phyloP scores from a whole-genome alignment of 2,113 vertebrate genomes.

The Speoplatyrhinus poulsoni region DNA sequence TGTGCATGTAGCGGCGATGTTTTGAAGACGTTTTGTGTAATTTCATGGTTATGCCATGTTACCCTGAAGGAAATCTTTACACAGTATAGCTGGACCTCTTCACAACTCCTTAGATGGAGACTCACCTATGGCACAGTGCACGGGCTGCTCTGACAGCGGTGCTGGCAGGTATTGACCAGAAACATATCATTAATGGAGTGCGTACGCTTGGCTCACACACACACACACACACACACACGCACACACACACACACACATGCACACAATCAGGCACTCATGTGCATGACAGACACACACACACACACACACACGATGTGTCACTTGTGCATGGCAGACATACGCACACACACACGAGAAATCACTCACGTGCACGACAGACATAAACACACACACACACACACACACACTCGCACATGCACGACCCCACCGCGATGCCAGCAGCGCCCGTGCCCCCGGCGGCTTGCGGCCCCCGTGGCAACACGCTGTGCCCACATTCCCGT shows the following conservation, averaged over 20 bases:
- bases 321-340: background rate
- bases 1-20: too few relatives aligned
- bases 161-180: constrained; percentile 64
- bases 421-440: constrained; percentile 61
- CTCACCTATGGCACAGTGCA: constrained; percentile 37
- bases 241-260: background rate
- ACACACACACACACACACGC: background rate
- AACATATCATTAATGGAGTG: constrained; percentile 64
- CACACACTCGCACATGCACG: constrained; percentile 26
- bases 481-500: constrained; percentile 80
- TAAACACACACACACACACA: constrained; percentile 21
- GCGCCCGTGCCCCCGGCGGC: constrained; percentile 62
- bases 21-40: too few relatives aligned
- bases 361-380: constrained; percentile 36
- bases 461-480: constrained; percentile 63
- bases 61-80: too few relatives aligned
- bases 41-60: too few relatives aligned
- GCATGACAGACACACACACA: background rate
- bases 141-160: constrained; percentile 45
- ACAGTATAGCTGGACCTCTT: too few relatives aligned
- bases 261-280: constrained; percentile 46
- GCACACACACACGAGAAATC: constrained; percentile 56
- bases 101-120: constrained; percentile 20
- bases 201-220: background rate
- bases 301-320: background rate